A percentile compares a stretch with the other conserved stretches of the same genome.
Conservation (phyloP, 1,140 invertebrate species). For the Myzus persicae region DNA sequence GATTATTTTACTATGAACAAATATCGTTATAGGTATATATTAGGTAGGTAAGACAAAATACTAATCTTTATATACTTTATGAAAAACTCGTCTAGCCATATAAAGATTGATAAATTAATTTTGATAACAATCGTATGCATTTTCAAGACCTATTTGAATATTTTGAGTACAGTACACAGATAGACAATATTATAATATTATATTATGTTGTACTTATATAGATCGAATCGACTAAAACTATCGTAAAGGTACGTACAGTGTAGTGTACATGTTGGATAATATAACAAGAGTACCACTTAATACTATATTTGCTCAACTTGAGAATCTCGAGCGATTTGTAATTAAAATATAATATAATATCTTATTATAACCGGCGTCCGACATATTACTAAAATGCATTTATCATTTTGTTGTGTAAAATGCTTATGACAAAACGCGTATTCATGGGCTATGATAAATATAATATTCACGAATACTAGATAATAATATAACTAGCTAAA, state of each 20-base stretch:
- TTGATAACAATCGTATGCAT: conserved; percentile 2
- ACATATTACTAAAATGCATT: background rate
- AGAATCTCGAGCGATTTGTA: background rate
- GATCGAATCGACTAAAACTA: background rate
- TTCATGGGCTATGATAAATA: conserved; percentile 45
- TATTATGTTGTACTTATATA: background rate
- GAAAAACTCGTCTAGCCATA: background rate
- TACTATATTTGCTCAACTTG: conserved; percentile 6
- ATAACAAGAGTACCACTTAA: conserved; percentile 15
- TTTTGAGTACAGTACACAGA: conserved; percentile 6
- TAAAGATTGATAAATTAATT: background rate
- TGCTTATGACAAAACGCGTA: background rate
- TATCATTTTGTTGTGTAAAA: background rate
- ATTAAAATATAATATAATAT: background rate
- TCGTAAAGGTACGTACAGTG: background rate
- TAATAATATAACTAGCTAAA: background rate
- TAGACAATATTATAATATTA: background rate
- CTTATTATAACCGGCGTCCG: background rate
- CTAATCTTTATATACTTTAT: background rate
- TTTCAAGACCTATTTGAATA: background rate
- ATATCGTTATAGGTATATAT: background rate
- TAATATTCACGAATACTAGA: conserved; percentile 54
- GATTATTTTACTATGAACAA: background rate
- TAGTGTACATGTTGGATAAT: conserved; percentile 1
- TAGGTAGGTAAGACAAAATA: background rate